Conservation (phyloP, 2,797 vertebrate genomes). For the Heteromormyrus szaboi region DNA sequence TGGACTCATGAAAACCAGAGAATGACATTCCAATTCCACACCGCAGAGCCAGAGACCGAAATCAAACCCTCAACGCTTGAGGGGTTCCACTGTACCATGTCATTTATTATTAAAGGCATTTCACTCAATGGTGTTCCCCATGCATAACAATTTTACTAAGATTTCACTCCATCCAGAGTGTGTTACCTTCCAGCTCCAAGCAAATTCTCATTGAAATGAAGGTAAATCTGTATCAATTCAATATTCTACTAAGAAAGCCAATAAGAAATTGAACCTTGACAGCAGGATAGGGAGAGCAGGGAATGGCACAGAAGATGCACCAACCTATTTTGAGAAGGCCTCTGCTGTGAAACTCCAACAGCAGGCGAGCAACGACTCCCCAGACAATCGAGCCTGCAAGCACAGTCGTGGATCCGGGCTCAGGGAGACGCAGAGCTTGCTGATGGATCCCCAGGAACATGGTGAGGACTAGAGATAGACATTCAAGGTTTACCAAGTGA, state of each 20-base stretch:
- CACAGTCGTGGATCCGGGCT: constrained; percentile 61
- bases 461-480: constrained; percentile 56
- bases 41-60: background rate
- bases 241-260: background rate
- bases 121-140: background rate
- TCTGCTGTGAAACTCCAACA: constrained; percentile 69
- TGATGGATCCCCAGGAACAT: constrained; percentile 76
- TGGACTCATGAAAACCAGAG: background rate
- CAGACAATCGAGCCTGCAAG: constrained; percentile 73
- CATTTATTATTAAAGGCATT: constrained; percentile 27
- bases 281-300: background rate
- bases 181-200: background rate
- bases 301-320: background rate
- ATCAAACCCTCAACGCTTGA: background rate
- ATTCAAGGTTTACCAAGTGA: background rate
- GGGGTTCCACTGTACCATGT: background rate
- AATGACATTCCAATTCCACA: background rate
- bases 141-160: background rate
- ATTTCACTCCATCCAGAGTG: background rate
- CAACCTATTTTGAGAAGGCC: constrained; percentile 61
- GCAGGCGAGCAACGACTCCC: constrained; percentile 64
- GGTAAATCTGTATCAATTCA: background rate
- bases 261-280: background rate
- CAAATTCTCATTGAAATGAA: constrained; percentile 2
- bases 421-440: constrained; percentile 65